These are phyloP conservation scores for Apantesis nais DNA, from an alignment of 2,888 invertebrate species.

Conservation along the genomic window DNA sequence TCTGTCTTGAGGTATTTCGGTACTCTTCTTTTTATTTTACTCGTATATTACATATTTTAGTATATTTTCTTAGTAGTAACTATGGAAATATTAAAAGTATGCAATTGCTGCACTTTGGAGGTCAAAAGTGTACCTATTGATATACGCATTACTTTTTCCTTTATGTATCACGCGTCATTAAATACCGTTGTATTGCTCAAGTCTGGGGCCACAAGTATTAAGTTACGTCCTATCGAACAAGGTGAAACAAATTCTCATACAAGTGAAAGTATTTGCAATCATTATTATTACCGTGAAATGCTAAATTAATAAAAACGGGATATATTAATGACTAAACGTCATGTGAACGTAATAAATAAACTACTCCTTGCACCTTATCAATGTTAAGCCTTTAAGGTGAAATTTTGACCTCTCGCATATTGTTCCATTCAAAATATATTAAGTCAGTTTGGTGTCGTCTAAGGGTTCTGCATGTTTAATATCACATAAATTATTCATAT, in stretches of 20 bases:
- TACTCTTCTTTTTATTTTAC: not conserved
- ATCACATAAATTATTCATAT: not conserved
- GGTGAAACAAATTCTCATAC: conserved; percentile 26
- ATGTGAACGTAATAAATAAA: conserved; percentile 46
- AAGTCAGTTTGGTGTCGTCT: conserved; percentile 18
- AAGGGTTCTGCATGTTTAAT: conserved; percentile 14
- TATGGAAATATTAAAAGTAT: not conserved
- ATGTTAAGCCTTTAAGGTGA: conserved; percentile 47
- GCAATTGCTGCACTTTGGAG: conserved; percentile 2
- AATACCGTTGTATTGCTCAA: conserved; percentile 16
- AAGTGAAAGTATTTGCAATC: conserved; percentile 35
- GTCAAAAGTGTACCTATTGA: not conserved
- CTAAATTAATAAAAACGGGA: not conserved
- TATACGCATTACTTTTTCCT: not conserved
- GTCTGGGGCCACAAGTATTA: conserved; percentile 12
- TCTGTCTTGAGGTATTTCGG: not conserved
- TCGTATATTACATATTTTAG: not conserved
- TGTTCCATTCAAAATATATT: not conserved
- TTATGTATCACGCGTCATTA: conserved; percentile 11
- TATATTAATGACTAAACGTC: conserved; percentile 26
- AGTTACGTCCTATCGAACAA: conserved; percentile 26
- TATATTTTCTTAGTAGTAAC: too few species aligned
- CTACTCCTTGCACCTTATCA: conserved; percentile 25
- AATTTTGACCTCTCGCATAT: conserved; percentile 48
- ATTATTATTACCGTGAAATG: not conserved